Evolutionary conservation across 2,113 vertebrate genomes (phyloP).

Genomic region (Hydrochoerus hydrochaeris): DNA sequence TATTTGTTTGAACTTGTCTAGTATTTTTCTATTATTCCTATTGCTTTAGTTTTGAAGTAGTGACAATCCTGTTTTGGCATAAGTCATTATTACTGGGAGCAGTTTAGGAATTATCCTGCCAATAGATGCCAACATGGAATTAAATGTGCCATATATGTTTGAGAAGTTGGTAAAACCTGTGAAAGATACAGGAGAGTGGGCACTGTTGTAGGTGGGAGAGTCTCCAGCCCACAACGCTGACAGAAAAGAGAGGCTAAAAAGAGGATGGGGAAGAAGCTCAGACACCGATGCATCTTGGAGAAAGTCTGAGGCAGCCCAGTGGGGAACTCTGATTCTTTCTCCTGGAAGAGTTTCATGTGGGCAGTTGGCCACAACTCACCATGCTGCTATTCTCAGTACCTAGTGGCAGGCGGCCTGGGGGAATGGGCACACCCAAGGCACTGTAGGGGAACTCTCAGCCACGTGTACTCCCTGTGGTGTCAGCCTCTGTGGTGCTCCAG

Average conservation of each 20-base stretch:
- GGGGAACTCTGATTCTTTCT: background rate
- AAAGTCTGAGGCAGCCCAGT: background rate
- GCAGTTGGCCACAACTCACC: background rate
- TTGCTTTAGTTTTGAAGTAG: conserved; percentile 18
- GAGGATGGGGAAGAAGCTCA: background rate
- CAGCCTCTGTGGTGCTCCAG: background rate
- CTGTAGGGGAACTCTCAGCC: background rate
- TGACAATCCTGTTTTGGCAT: conserved; percentile 28
- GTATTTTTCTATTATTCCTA: conserved; percentile 8
- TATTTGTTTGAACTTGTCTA: background rate
- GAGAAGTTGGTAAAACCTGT: background rate
- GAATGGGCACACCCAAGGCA: background rate
- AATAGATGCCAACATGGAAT: background rate
- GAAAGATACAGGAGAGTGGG: background rate
- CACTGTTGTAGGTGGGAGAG: background rate
- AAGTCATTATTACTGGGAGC: background rate
- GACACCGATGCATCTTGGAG: background rate
- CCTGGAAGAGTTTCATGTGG: background rate
- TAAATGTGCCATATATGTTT: conserved; percentile 14
- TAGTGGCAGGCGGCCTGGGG: background rate
- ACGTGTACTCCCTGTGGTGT: background rate
- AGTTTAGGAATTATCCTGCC: conserved; percentile 10
- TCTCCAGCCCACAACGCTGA: background rate
- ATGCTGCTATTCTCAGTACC: background rate
- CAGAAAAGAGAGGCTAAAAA: background rate